phyloP scores from a whole-genome alignment of 2,797 vertebrate species.

The Leptoclinus maculatus region DNA sequence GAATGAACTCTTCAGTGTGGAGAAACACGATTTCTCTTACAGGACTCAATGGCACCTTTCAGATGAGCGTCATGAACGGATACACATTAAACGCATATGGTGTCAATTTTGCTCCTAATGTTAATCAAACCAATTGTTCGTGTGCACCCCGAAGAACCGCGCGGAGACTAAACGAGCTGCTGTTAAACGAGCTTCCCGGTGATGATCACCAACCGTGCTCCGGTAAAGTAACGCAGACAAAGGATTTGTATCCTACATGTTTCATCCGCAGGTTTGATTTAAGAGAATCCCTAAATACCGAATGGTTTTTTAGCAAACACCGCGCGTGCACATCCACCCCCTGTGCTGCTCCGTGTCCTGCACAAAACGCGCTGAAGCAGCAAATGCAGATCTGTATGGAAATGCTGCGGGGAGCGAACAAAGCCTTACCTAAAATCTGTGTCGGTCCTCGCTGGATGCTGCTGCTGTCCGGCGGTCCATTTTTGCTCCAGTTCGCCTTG shows the following conservation, averaged over 20 bases:
- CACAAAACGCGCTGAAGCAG: slow-evolving; percentile 60
- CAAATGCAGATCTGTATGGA: slow-evolving; percentile 40
- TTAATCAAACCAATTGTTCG: background rate
- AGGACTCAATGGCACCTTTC: background rate
- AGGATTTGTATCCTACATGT: background rate
- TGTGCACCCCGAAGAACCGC: background rate
- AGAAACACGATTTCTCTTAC: background rate
- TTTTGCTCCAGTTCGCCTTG: slow-evolving; percentile 41
- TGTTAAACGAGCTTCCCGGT: slow-evolving; percentile 4
- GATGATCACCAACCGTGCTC: background rate
- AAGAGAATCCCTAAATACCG: background rate
- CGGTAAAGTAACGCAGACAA: slow-evolving; percentile 37
- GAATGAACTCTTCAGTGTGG: slow-evolving; percentile 41
- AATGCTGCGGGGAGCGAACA: slow-evolving; percentile 63
- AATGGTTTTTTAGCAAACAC: background rate
- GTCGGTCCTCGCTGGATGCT: slow-evolving; percentile 49
- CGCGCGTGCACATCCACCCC: slow-evolving; percentile 39
- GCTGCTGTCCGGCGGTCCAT: slow-evolving; percentile 52
- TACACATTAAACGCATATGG: background rate
- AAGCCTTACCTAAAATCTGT: slow-evolving; percentile 73
- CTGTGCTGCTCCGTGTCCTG: slow-evolving; percentile 27
- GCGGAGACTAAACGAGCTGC: slow-evolving; percentile 1
- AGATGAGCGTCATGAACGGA: slow-evolving; percentile 3
- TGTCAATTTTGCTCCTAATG: background rate
- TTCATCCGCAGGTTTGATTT: background rate